Evolutionary conservation across 2,888 invertebrate species (phyloP).

Genomic region (Lasius platythorax): DNA sequence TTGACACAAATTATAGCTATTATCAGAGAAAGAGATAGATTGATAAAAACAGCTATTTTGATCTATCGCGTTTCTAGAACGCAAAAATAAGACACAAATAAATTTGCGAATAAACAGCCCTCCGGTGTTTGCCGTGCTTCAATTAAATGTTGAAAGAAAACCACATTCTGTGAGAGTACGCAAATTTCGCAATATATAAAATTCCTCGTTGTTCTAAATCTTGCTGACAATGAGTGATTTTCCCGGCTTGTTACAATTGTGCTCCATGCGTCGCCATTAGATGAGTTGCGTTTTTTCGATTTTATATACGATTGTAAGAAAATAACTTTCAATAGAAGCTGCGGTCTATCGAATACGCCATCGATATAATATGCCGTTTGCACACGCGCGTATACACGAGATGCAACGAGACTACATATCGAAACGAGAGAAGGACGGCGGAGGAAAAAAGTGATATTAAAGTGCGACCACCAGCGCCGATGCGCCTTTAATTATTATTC

Average conservation of each 20-base stretch:
- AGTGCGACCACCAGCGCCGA: conserved; percentile 71
- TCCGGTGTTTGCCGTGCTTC: neutral
- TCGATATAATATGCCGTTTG: neutral
- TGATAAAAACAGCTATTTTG: neutral
- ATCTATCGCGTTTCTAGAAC: neutral
- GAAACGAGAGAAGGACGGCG: neutral
- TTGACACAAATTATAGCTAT: neutral
- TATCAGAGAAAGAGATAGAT: neutral
- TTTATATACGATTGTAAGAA: conserved; percentile 4
- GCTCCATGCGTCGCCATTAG: neutral
- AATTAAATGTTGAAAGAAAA: conserved; percentile 34
- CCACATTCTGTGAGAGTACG: neutral
- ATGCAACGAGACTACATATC: conserved; percentile 16
- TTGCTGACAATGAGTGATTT: neutral
- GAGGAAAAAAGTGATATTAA: conserved; percentile 51
- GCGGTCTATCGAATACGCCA: neutral
- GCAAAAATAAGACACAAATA: conserved; percentile 18
- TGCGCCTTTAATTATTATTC: conserved; percentile 74
- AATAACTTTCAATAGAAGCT: conserved; percentile 38
- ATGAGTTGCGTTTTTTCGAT: conserved; percentile 6
- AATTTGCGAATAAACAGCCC: conserved; percentile 22
- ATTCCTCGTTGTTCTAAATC: conserved; percentile 20
- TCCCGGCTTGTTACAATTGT: conserved; percentile 2
- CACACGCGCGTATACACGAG: neutral
- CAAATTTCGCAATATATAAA: conserved; percentile 16